Evolutionary conservation across 2,113 vertebrate species (phyloP).

Genomic region (Electrona antarctica): DNA sequence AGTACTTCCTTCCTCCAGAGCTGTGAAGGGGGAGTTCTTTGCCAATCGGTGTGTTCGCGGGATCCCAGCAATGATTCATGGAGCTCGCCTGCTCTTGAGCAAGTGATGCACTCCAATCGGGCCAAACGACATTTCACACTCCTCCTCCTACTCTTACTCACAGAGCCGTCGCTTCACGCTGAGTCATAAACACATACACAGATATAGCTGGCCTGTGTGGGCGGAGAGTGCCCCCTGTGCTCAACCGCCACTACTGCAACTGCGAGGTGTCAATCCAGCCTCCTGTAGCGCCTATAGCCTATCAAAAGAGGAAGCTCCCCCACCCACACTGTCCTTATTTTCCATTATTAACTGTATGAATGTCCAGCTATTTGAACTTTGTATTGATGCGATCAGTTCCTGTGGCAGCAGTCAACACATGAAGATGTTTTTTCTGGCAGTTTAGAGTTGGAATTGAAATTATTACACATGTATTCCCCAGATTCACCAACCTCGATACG

Average conservation of each 20-base stretch:
- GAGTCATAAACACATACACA: slow-evolving; percentile 63
- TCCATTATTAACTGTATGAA: slow-evolving; percentile 15
- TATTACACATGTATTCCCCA: slow-evolving; percentile 13
- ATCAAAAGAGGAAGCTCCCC: slow-evolving; percentile 21
- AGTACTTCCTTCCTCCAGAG: slow-evolving; percentile 56
- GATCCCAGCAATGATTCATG: slow-evolving; percentile 69
- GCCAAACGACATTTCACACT: slow-evolving; percentile 51
- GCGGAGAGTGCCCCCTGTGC: slow-evolving; percentile 66
- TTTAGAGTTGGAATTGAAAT: slow-evolving; percentile 14
- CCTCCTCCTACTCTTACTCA: slow-evolving; percentile 62
- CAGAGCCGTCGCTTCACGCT: slow-evolving; percentile 51
- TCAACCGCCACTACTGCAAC: slow-evolving; percentile 61
- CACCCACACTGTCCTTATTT: slow-evolving; percentile 33
- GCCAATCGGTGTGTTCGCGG: slow-evolving; percentile 30
- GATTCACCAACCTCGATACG: slow-evolving; percentile 9
- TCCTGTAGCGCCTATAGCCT: slow-evolving; percentile 20
- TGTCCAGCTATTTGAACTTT: slow-evolving; percentile 27
- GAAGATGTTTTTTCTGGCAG: slow-evolving; percentile 15
- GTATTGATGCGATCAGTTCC: background rate
- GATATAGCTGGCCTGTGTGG: slow-evolving; percentile 69
- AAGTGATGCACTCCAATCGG: slow-evolving; percentile 44
- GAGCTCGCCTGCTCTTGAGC: slow-evolving; percentile 37
- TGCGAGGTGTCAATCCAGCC: slow-evolving; percentile 17
- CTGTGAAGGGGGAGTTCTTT: slow-evolving; percentile 37
- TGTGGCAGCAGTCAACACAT: slow-evolving; percentile 18